These are phyloP conservation scores for Myopa tessellatipennis DNA, from an alignment of 2,888 invertebrate genomes.

Conservation along the genomic window DNA sequence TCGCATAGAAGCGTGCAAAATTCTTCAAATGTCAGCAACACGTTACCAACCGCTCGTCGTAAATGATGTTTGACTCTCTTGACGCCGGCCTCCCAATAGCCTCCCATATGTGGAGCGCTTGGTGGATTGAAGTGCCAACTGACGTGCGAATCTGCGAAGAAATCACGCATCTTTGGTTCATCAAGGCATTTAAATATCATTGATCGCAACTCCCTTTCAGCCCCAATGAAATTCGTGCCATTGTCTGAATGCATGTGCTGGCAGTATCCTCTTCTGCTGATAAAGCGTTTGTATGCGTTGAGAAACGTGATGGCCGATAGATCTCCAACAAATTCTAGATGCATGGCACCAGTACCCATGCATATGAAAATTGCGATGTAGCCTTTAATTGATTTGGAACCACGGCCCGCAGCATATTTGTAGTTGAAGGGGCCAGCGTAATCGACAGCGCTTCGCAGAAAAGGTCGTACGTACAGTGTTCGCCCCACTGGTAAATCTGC, in stretches of 20 bases:
- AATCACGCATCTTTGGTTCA: not conserved
- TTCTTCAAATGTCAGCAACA: constrained; percentile 1
- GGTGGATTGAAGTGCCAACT: constrained; percentile 20
- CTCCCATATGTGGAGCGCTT: constrained; percentile 21
- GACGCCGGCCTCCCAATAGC: constrained; percentile 17
- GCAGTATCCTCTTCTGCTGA: constrained; percentile 3
- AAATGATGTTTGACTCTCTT: constrained; percentile 19
- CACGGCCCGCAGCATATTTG: not conserved
- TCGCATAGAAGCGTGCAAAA: not conserved
- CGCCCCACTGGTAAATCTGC: constrained; percentile 21
- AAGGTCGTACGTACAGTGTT: constrained; percentile 13
- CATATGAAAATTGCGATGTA: constrained; percentile 18
- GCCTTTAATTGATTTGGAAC: constrained; percentile 1
- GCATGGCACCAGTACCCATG: constrained; percentile 27
- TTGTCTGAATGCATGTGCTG: constrained; percentile 9
- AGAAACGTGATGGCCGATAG: constrained; percentile 12
- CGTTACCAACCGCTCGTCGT: not conserved
- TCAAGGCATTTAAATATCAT: not conserved
- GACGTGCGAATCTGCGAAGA: not conserved
- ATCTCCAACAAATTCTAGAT: constrained; percentile 22
- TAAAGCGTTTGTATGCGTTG: constrained; percentile 12
- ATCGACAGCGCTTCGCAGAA: constrained; percentile 4
- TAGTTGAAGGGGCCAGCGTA: not conserved
- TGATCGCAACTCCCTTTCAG: constrained; percentile 9
- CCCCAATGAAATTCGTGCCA: constrained; percentile 19